These are phyloP conservation scores for Eristalinus sepulchralis DNA, from an alignment of 2,888 invertebrate species.

Conservation along the genomic window DNA sequence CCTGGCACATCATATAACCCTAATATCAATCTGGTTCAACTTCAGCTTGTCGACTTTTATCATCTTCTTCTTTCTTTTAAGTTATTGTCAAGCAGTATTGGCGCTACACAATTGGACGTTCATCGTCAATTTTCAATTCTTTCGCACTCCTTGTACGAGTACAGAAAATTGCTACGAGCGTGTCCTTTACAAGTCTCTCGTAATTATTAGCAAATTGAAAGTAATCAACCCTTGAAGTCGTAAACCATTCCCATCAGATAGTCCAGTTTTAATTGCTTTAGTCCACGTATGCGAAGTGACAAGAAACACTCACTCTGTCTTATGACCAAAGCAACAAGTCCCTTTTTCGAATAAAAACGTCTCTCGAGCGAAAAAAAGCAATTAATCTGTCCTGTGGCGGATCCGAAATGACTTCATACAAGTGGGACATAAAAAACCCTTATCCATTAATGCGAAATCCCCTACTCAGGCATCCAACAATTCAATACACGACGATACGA, in stretches of 20 bases:
- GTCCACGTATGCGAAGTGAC: neutral
- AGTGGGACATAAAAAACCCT: conserved; percentile 12
- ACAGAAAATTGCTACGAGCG: too few species aligned
- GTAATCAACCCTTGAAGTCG: neutral
- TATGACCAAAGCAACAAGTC: neutral
- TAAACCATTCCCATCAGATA: neutral
- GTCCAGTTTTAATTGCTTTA: neutral
- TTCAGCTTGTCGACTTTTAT: too few species aligned
- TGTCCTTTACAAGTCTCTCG: neutral
- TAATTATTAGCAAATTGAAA: neutral
- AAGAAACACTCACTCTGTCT: neutral
- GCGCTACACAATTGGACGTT: too few species aligned
- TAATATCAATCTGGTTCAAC: too few species aligned
- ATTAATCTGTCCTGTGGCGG: conserved; percentile 16
- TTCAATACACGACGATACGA: conserved; percentile 10
- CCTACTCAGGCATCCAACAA: neutral
- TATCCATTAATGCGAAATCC: conserved; percentile 26
- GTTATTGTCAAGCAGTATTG: too few species aligned
- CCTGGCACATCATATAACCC: too few species aligned
- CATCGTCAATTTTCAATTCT: too few species aligned
- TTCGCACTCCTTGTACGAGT: too few species aligned
- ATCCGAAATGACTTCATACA: conserved; percentile 8
- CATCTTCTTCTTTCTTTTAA: too few species aligned
- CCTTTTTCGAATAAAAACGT: neutral
- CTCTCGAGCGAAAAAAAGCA: neutral